A percentile compares a stretch with the other conserved stretches of the same genome.
phyloP scores from a whole-genome alignment of 2,888 invertebrate genomes.

The Alentia gelatinosa region DNA sequence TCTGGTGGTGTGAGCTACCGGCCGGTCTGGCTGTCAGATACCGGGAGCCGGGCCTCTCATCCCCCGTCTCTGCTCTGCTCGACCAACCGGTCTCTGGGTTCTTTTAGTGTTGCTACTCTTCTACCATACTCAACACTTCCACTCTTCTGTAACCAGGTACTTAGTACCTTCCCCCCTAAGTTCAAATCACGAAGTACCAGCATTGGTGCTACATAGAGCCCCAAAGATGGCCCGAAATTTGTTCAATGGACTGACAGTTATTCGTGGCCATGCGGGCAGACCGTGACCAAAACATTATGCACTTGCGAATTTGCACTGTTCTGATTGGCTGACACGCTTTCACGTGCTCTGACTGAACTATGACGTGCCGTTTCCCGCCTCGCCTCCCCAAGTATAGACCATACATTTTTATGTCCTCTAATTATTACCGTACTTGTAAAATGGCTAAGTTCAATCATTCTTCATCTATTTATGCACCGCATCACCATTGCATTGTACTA shows the following conservation, averaged over 20 bases:
- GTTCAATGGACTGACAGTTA: background rate
- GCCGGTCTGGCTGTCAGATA: background rate
- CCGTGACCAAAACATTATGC: slow-evolving; percentile 20
- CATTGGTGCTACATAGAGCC: background rate
- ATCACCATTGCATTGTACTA: too few relatives aligned
- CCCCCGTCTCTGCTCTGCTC: background rate
- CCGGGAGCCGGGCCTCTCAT: background rate
- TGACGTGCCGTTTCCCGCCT: background rate
- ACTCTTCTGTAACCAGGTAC: background rate
- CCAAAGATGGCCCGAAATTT: background rate
- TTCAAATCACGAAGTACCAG: background rate
- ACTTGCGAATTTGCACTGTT: background rate
- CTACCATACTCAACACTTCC: background rate
- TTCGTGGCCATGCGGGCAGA: background rate
- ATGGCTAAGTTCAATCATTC: too few relatives aligned
- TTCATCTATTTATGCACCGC: too few relatives aligned
- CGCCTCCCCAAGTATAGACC: background rate
- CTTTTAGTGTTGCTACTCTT: background rate
- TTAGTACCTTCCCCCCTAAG: background rate
- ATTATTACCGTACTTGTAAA: too few relatives aligned
- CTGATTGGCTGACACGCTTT: background rate
- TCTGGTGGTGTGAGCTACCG: background rate
- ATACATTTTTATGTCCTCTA: too few relatives aligned
- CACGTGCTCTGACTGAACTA: background rate
- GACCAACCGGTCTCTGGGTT: background rate